Conservation (phyloP, 2,888 invertebrate species). For the Drosophila borealis region DNA sequence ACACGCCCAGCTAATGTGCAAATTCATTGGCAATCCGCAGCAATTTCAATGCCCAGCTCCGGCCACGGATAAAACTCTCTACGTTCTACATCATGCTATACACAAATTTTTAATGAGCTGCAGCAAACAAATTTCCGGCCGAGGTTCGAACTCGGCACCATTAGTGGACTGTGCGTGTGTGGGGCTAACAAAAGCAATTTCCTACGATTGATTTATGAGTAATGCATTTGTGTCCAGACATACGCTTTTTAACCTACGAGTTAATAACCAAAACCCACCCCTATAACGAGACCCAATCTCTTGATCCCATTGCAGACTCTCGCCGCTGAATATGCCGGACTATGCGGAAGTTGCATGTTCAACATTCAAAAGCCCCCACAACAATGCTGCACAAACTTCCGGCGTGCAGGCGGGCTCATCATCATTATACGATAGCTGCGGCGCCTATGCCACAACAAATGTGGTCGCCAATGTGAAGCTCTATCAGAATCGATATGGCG, state of each 20-base stretch:
- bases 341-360: slow-evolving; percentile 85
- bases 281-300: not conserved
- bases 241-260: slow-evolving; percentile 53
- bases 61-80: slow-evolving; percentile 11
- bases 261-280: slow-evolving; percentile 31
- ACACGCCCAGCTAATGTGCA: slow-evolving; percentile 50
- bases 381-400: slow-evolving; percentile 65
- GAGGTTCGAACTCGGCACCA: slow-evolving; percentile 13
- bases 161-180: slow-evolving; percentile 1
- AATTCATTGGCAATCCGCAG: slow-evolving; percentile 43
- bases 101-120: slow-evolving; percentile 70
- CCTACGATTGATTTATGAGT: slow-evolving; percentile 75
- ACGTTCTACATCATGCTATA: not conserved
- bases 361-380: slow-evolving; percentile 84
- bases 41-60: not conserved
- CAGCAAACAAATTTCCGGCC: slow-evolving; percentile 73
- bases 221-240: slow-evolving; percentile 60
- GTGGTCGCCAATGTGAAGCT: slow-evolving; percentile 84
- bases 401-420: slow-evolving; percentile 40
- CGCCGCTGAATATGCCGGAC: slow-evolving; percentile 85
- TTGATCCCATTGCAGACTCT: slow-evolving; percentile 74
- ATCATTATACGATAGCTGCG: slow-evolving; percentile 84
- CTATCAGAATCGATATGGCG: slow-evolving; percentile 84
- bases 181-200: slow-evolving; percentile 76
- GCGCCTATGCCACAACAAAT: slow-evolving; percentile 85